Evolutionary conservation across 2,113 vertebrate genomes (phyloP).

Genomic region (Morone chrysops): DNA sequence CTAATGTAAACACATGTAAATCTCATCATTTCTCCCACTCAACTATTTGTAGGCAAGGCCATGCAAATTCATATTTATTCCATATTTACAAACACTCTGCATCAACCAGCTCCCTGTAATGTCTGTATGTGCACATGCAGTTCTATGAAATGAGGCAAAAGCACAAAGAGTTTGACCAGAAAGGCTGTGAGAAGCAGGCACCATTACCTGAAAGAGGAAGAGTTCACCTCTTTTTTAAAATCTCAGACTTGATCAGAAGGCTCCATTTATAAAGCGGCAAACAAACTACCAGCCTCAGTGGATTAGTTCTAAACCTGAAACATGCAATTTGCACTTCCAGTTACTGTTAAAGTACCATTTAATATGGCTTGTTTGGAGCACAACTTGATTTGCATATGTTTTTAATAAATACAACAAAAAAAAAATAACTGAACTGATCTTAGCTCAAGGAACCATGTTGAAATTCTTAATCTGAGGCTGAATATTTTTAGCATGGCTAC

Average conservation of each 20-base stretch:
- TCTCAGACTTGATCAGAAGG: constrained; percentile 12
- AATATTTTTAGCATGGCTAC: no score
- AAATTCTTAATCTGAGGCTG: not conserved
- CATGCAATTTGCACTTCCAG: constrained; percentile 22
- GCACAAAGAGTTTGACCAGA: not conserved
- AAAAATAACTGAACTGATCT: not conserved
- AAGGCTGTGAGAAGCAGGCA: not conserved
- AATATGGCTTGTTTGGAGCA: not conserved
- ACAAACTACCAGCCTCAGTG: not conserved
- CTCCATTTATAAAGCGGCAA: not conserved
- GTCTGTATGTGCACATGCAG: not conserved
- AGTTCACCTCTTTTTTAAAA: not conserved
- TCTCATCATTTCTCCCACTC: constrained; percentile 34
- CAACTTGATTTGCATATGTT: not conserved
- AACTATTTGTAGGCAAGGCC: not conserved
- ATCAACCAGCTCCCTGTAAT: not conserved
- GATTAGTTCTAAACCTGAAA: constrained; percentile 24
- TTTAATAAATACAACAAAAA: not conserved
- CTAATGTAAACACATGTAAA: constrained; percentile 28
- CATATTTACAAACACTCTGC: constrained; percentile 13
- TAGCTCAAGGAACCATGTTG: not conserved
- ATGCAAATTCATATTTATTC: constrained; percentile 15
- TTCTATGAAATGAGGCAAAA: not conserved
- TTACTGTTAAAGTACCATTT: not conserved
- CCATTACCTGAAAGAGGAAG: not conserved